Evolutionary conservation across 2,113 vertebrate species (phyloP).

Genomic region (Oenanthe oenanthe): DNA sequence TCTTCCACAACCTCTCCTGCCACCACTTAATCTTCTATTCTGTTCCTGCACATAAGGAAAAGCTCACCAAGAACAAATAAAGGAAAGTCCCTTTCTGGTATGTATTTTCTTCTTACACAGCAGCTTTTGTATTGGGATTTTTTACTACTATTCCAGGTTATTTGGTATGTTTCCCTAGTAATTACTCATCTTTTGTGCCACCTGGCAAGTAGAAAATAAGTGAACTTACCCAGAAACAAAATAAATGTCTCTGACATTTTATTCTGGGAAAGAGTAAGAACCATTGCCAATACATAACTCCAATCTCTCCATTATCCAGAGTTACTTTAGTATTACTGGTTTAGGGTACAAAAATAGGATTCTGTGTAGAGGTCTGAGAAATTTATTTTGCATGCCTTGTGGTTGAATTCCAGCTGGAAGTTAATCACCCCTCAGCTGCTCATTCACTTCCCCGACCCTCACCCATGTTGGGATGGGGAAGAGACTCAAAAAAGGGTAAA

Average conservation of each 20-base stretch:
- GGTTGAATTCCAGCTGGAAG: not conserved
- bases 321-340: not conserved
- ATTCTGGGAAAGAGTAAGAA: not conserved
- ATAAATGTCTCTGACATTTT: not conserved
- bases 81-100: not conserved
- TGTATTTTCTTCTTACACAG: not conserved
- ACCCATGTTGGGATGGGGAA: not conserved
- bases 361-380: not conserved
- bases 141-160: not conserved
- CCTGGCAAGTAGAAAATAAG: not conserved
- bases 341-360: not conserved
- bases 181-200: not conserved
- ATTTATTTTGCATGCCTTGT: not conserved
- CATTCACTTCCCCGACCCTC: fast-evolving
- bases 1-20: not conserved
- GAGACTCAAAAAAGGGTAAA: not conserved
- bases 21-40: not conserved
- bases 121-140: not conserved
- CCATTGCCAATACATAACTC: not conserved
- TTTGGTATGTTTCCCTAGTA: not conserved
- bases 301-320: not conserved
- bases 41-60: not conserved
- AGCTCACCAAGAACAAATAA: not conserved
- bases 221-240: not conserved
- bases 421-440: not conserved